phyloP scores from a whole-genome alignment of 2,888 invertebrate species.

The Noctua comes region DNA sequence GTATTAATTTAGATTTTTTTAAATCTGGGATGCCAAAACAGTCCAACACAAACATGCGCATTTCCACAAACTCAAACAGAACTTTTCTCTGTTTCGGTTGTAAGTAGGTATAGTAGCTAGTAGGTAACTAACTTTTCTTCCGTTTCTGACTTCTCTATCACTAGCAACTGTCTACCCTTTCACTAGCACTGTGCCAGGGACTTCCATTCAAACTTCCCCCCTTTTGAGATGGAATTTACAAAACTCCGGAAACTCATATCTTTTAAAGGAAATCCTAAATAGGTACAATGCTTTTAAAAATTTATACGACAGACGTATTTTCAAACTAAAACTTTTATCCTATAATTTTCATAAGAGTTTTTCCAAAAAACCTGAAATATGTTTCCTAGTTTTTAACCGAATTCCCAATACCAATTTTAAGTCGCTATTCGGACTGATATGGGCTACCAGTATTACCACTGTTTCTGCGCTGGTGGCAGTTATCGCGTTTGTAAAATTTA shows the following conservation, averaged over 20 bases:
- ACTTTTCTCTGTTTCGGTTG: not conserved
- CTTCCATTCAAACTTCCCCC: not conserved
- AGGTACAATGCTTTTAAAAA: too few species aligned
- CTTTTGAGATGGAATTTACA: not conserved
- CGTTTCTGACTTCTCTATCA: not conserved
- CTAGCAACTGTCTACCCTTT: not conserved
- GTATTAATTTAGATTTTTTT: constrained; percentile 6
- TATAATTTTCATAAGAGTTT: not conserved
- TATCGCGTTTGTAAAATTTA: not conserved
- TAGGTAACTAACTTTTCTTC: not conserved
- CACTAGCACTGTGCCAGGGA: not conserved
- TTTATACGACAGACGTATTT: too few species aligned
- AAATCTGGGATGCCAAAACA: constrained; percentile 1
- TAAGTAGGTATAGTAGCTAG: not conserved
- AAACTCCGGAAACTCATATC: not conserved
- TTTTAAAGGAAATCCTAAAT: not conserved
- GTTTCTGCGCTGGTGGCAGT: not conserved
- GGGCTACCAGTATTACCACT: constrained; percentile 3
- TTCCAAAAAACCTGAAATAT: not conserved
- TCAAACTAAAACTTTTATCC: not conserved
- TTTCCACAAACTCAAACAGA: not conserved
- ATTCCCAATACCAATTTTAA: not conserved
- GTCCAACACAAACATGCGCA: not conserved
- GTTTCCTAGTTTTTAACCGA: not conserved
- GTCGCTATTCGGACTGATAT: too few species aligned